Base-by-base conservation (phyloP, 1,140 invertebrate genomes). In the Sitophilus oryzae region DNA sequence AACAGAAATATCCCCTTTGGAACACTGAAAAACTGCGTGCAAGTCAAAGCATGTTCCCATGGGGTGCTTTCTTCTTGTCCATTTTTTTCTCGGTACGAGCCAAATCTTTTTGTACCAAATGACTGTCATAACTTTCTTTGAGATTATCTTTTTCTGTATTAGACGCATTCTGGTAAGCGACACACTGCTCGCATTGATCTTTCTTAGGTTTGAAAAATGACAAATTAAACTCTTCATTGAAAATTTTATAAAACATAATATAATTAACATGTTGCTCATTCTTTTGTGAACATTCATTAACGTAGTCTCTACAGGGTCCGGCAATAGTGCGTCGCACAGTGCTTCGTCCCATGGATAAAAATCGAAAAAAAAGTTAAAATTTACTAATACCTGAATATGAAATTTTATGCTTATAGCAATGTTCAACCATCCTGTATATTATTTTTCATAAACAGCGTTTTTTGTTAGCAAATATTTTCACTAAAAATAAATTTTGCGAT, bases 41-140 rank as follows among this genome's bases (percentile, higher is more conserved):
- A 72, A 54, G 50, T 71, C 71, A 60, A 69, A 71, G 46, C 53
- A 54, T 19, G 65, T 61, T 21, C 66, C 62, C 25, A 61, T 53
- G 14, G 44, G 38, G 11, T 57, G 62, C 6, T 40, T 11, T 15
- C 10, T 40, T 14, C 14, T 40, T 40, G 37, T 40, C 37, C 5
- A 11, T 40, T 16, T 40, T 16, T 14, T 40, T 40, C 15, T 40
- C 37, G 5, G 8, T 40, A 15, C 37, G 37, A 40, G 10, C 16
- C 14, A 40, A 40, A 6, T 40, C 37, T 40, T 40, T 40, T 40
- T 40, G 8, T 16, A n/a, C 16, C 10, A 40, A 16, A 14, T 40
- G 37, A 40, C 10, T 8, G 16, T 40, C 37, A 40, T 40, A 40
- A 6, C 10, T 16, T 40, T 40, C 16, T 40, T 40, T 40, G 5